Base-by-base conservation (phyloP, 2,888 invertebrate genomes). In the Cheilosia pagana region DNA sequence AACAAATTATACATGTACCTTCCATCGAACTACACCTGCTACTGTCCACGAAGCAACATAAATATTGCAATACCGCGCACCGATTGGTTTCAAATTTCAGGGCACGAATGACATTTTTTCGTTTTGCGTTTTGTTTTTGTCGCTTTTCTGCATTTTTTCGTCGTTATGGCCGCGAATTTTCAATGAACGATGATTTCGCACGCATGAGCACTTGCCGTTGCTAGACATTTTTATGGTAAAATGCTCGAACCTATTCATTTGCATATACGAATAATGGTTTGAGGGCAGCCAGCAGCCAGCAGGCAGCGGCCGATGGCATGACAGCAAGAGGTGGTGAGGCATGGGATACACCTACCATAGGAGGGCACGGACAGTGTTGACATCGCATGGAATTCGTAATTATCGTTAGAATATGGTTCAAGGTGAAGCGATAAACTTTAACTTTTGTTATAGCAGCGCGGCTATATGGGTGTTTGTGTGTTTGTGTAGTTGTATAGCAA, bases 371-470 rank as follows among this genome's bases (percentile, higher is more conserved):
- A 67, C 74, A 55, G 65, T 79, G 85, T 86, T 86, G 85, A 86
- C 85, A 81, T 86, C 81, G 81, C 71, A 76, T 86, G 75, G 85
- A 76, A 86, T 86, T 76, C 31, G 67, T 81, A 86, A 86, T 86
- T 76, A 81, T 81, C 60, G 71, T 55, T 72, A 76, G 81, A 86
- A 86, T 87, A 86, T 87, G 81, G 87, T 87, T 87, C 87, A 87
- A 87, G 87, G 87, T 87, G 78, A 87, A 79, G 72, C 85, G 72
- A 74, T 87, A 86, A 81, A 86, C 81, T 86, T 81, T 60, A 76
- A 48, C 83, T 74, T 78, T 75, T 75, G 68, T 74, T 57, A 39
- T 74, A 62, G 39, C 60, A 6, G 2, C 21, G 57, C 35, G 62
- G 57, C 19, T 28, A 50, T 53, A 41, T 39, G 48, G 21, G 45